Evolutionary conservation across 2,113 vertebrate species (phyloP).

Genomic region (Lepus americanus): DNA sequence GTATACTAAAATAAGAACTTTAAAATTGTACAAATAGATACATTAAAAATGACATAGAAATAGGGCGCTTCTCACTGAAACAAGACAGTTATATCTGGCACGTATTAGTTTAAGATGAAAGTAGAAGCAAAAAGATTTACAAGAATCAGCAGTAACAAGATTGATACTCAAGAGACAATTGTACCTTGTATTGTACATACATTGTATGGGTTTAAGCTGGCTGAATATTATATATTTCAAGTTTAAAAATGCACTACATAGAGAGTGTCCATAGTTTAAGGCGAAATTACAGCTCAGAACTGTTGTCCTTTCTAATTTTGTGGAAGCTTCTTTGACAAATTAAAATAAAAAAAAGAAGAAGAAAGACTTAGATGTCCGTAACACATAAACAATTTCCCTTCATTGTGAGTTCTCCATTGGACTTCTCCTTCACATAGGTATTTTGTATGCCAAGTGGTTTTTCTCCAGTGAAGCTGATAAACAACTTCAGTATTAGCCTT

Average conservation of each 20-base stretch:
- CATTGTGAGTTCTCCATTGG: slow-evolving; percentile 82
- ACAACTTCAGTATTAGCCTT: slow-evolving; percentile 87
- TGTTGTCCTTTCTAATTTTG: slow-evolving; percentile 91
- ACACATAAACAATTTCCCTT: slow-evolving; percentile 86
- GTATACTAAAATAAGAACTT: slow-evolving; percentile 99
- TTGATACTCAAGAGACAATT: slow-evolving; percentile 95
- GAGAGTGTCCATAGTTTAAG: slow-evolving; percentile 99
- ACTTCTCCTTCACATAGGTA: slow-evolving; percentile 89
- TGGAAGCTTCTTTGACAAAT: slow-evolving; percentile 92
- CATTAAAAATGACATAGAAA: slow-evolving; percentile 99
- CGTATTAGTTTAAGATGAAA: slow-evolving; percentile 94
- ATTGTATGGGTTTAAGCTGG: slow-evolving; percentile 95
- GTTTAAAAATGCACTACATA: slow-evolving; percentile 98
- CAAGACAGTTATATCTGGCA: slow-evolving; percentile 95
- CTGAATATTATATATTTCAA: slow-evolving; percentile 97
- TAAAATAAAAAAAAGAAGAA: slow-evolving; percentile 79
- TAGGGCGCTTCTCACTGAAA: slow-evolving; percentile 95
- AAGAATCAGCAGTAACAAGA: slow-evolving; percentile 94
- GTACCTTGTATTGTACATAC: slow-evolving; percentile 97
- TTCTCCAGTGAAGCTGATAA: slow-evolving; percentile 85
- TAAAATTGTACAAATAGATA: slow-evolving; percentile 99
- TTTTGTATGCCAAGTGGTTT: slow-evolving; percentile 87
- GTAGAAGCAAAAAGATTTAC: slow-evolving; percentile 95
- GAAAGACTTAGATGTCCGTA: slow-evolving; percentile 86
- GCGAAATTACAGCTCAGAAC: slow-evolving; percentile 99